These are phyloP conservation scores for Scaptomyza polygonia DNA, from an alignment of 2,888 invertebrate species.

Conservation along the genomic window DNA sequence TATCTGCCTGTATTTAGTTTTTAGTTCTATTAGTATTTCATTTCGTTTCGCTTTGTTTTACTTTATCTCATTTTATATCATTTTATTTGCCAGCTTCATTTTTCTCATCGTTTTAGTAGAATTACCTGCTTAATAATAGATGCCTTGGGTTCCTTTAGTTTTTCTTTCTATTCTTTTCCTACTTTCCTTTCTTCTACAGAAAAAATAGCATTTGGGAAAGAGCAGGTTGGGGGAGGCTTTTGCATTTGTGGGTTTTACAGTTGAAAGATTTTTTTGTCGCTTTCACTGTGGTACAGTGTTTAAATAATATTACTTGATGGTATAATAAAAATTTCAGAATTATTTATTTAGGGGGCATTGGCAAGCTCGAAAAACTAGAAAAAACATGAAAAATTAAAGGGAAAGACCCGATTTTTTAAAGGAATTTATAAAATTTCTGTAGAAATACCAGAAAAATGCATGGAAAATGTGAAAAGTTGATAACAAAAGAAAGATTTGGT, in stretches of 20 bases:
- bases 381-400: background rate
- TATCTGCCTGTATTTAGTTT: conserved; percentile 21
- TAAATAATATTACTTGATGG: conserved; percentile 3
- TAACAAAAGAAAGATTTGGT: no score
- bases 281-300: conserved; percentile 7
- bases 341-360: no score
- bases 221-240: background rate
- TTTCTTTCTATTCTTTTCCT: background rate
- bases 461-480: no score
- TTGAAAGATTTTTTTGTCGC: conserved; percentile 21
- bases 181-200: conserved; percentile 2
- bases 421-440: no score
- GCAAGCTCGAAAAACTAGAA: background rate
- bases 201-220: conserved; percentile 37
- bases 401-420: no score
- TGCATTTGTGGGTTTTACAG: background rate
- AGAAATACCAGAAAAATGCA: no score
- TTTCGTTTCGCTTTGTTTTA: conserved; percentile 70
- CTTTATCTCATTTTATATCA: conserved; percentile 55
- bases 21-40: conserved; percentile 77
- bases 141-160: conserved; percentile 36
- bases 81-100: conserved; percentile 44
- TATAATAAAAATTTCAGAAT: no score
- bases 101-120: conserved; percentile 69
- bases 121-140: conserved; percentile 74